phyloP scores from a whole-genome alignment of 2,113 vertebrate genomes.

The Tragelaphus strepsiceros region DNA sequence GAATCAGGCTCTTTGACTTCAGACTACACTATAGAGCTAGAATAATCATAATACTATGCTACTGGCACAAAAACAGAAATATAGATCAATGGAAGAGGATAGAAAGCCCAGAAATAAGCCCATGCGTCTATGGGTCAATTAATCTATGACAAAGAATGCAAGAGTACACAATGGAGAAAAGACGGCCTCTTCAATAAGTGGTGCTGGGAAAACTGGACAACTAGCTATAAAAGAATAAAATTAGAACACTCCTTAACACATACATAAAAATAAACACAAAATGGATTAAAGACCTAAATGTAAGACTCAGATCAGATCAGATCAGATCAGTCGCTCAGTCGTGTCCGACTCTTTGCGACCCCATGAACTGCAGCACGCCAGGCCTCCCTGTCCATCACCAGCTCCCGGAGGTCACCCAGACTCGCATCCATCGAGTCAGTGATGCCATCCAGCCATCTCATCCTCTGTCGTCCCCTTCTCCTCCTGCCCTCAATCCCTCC shows the following conservation, averaged over 20 bases:
- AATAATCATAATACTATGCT: background rate
- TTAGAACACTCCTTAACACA: background rate
- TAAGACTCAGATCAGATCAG: no score
- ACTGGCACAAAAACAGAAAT: background rate
- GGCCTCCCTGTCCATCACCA: no score
- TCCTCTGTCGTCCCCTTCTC: no score
- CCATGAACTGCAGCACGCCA: no score
- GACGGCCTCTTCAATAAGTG: background rate
- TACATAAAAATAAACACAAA: background rate
- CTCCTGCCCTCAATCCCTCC: no score
- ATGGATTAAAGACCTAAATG: background rate
- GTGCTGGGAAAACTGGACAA: background rate
- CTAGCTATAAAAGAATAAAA: background rate
- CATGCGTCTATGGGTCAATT: background rate
- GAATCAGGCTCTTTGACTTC: background rate
- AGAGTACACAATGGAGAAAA: background rate
- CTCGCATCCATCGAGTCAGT: no score
- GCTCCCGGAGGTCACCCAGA: no score
- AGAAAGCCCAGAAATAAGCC: background rate
- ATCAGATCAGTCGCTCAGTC: no score
- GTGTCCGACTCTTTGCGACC: no score
- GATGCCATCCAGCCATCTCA: no score
- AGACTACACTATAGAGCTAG: background rate
- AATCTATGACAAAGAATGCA: background rate
- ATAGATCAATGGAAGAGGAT: background rate